These are phyloP conservation scores for Drosophila mimica DNA, from an alignment of 2,888 invertebrate species.

Conservation along the genomic window DNA sequence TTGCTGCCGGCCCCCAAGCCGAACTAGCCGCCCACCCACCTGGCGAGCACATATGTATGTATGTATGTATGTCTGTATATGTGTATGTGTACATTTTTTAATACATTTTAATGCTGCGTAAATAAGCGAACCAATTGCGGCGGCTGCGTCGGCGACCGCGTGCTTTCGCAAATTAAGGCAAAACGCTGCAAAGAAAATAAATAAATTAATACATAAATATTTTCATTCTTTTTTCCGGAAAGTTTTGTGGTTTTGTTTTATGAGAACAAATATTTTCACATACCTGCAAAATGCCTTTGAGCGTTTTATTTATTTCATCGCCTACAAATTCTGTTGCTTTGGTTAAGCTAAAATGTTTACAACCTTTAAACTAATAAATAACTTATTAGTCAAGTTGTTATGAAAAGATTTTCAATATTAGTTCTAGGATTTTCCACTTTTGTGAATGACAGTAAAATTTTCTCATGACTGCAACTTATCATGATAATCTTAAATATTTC, in stretches of 20 bases:
- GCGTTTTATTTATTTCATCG: slow-evolving; percentile 20
- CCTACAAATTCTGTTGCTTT: slow-evolving; percentile 4
- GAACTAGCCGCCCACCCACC: slow-evolving; percentile 52
- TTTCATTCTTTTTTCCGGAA: slow-evolving; percentile 52
- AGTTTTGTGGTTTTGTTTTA: slow-evolving; percentile 9
- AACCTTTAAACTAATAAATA: slow-evolving; percentile 34
- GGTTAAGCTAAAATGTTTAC: neutral
- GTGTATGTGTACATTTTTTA: slow-evolving; percentile 44
- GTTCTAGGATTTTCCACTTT: neutral
- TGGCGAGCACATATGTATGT: slow-evolving; percentile 38
- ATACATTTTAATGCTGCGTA: slow-evolving; percentile 78
- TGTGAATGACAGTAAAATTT: neutral
- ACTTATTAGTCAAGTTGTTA: neutral
- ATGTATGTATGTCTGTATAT: neutral
- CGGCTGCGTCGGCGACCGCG: slow-evolving; percentile 14
- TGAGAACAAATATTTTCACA: slow-evolving; percentile 44
- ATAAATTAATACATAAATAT: slow-evolving; percentile 60
- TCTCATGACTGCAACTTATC: neutral
- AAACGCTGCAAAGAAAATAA: slow-evolving; percentile 38
- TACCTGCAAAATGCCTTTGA: slow-evolving; percentile 46
- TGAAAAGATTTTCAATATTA: neutral
- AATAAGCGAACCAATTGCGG: slow-evolving; percentile 62
- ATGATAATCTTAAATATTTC: neutral
- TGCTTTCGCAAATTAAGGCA: slow-evolving; percentile 14
- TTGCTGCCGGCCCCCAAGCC: slow-evolving; percentile 2